Evolutionary conservation across 2,113 vertebrate species (phyloP).

Genomic region (Opisthocomus hoazin): DNA sequence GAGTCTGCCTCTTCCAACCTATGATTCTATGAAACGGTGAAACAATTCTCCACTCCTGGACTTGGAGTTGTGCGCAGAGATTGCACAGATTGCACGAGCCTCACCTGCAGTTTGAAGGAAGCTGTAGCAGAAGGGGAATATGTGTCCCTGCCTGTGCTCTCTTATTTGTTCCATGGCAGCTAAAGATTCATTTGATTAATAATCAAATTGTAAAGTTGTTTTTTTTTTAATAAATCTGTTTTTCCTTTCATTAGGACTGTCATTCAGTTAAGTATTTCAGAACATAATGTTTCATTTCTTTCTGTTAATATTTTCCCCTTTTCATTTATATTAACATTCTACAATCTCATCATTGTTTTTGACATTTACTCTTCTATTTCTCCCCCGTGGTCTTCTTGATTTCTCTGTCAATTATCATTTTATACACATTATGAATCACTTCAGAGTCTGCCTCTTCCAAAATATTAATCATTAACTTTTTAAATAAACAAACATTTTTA

Average conservation of each 20-base stretch:
- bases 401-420: constrained; percentile 24
- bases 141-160: not conserved
- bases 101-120: not conserved
- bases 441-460: not conserved
- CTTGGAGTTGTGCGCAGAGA: rapidly evolving
- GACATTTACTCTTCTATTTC: constrained; percentile 30
- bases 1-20: too few species aligned
- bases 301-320: not conserved
- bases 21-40: too few species aligned
- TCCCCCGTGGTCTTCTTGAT: not conserved
- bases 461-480: not conserved
- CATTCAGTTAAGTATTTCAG: not conserved
- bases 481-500: not conserved
- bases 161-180: not conserved
- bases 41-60: not conserved
- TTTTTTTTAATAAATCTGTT: not conserved
- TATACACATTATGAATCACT: not conserved
- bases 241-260: not conserved
- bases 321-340: not conserved
- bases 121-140: not conserved
- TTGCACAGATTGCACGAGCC: rapidly evolving
- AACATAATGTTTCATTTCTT: not conserved
- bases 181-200: not conserved
- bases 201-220: not conserved
- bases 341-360: not conserved